These are phyloP conservation scores for Halictus quadricinctus DNA, from an alignment of 2,888 invertebrate species.

Conservation along the genomic window DNA sequence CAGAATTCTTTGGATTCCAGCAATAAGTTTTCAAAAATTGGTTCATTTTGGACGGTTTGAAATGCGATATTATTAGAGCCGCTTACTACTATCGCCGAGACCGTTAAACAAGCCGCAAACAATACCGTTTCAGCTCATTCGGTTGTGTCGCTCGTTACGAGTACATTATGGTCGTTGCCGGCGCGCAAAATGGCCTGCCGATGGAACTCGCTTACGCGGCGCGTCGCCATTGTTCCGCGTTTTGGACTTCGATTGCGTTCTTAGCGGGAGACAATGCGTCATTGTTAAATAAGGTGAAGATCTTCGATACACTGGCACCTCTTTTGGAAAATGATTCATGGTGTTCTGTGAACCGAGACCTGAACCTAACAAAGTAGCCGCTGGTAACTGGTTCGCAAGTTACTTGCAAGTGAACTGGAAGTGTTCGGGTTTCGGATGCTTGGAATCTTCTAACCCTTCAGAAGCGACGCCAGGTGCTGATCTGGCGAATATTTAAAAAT, in stretches of 20 bases:
- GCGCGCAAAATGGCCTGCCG: neutral
- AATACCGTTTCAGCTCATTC: slow-evolving; percentile 15
- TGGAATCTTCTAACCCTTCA: no score
- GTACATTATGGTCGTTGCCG: slow-evolving; percentile 1
- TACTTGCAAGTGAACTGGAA: neutral
- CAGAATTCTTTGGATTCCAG: no score
- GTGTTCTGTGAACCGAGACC: neutral
- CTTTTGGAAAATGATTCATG: slow-evolving; percentile 5
- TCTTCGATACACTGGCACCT: neutral
- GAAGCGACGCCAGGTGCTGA: no score
- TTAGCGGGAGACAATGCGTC: neutral
- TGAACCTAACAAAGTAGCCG: neutral
- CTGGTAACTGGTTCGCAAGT: neutral
- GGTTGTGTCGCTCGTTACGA: slow-evolving; percentile 5
- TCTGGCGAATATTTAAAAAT: no score
- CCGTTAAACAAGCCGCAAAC: slow-evolving; percentile 6
- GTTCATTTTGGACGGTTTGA: no score
- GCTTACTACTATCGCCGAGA: neutral
- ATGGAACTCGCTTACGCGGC: slow-evolving; percentile 8
- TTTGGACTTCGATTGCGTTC: neutral
- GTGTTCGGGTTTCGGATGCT: no score
- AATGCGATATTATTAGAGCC: no score
- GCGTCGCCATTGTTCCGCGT: neutral
- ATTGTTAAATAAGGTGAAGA: neutral
- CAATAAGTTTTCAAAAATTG: no score